These are phyloP conservation scores for Cynodonichthys magdalenae DNA, from an alignment of 2,797 vertebrate genomes.

Conservation along the genomic window DNA sequence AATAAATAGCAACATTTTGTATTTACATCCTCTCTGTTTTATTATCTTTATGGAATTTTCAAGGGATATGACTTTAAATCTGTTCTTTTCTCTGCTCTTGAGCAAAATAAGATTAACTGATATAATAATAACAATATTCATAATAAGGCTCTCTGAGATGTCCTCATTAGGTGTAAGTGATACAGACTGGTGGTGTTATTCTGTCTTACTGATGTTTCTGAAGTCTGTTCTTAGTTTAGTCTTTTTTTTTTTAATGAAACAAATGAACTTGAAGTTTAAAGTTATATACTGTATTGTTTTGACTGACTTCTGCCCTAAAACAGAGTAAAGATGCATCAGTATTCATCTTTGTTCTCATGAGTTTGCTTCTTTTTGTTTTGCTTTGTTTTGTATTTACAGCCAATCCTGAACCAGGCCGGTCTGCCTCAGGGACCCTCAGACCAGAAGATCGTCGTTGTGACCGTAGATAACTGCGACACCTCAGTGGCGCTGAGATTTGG, in stretches of 20 bases:
- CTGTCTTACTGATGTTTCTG: too few species aligned
- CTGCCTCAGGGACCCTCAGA: conserved; percentile 93
- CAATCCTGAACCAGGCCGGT: conserved; percentile 87
- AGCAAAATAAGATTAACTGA: too few species aligned
- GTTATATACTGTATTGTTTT: not conserved
- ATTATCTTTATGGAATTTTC: not conserved
- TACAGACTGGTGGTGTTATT: too few species aligned
- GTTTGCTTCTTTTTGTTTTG: conserved; percentile 4
- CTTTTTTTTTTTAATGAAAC: too few species aligned
- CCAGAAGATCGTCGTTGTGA: conserved; percentile 92
- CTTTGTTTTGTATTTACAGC: conserved; percentile 73
- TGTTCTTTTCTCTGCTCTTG: not conserved
- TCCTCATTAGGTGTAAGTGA: too few species aligned
- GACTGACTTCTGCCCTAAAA: not conserved
- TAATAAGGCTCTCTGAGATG: too few species aligned
- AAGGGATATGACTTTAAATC: too few species aligned
- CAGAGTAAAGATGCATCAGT: not conserved
- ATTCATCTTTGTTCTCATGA: conserved; percentile 12
- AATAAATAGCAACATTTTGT: conserved; percentile 43
- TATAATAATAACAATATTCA: too few species aligned
- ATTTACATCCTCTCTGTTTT: too few species aligned
- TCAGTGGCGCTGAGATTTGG: conserved; percentile 90
- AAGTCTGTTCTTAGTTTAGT: not conserved
- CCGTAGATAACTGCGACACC: conserved; percentile 90
- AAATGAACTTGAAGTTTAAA: too few species aligned